These are phyloP conservation scores for Ginglymostoma cirratum DNA, from an alignment of 2,113 vertebrate species.

Conservation along the genomic window DNA sequence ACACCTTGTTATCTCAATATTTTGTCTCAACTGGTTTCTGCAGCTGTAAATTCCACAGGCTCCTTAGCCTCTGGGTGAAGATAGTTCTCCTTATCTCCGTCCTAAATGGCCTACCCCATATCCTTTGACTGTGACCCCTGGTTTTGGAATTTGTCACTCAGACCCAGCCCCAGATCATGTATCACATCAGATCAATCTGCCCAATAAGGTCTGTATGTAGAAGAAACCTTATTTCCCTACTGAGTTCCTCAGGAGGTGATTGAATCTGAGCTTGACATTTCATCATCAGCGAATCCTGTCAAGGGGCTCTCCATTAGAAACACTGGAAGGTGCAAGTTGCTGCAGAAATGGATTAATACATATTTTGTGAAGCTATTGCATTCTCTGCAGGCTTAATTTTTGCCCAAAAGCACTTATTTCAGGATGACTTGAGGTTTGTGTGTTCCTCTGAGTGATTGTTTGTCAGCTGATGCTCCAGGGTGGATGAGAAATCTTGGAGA, in stretches of 20 bases:
- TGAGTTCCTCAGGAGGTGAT: background rate
- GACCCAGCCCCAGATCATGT: background rate
- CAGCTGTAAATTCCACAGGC: no score
- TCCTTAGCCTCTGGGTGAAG: no score
- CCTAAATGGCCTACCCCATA: no score
- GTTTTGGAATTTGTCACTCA: no score
- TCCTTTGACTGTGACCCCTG: no score
- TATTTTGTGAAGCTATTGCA: background rate
- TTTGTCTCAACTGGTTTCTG: no score
- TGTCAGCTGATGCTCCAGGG: background rate
- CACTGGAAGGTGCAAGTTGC: background rate
- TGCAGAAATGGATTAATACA: background rate
- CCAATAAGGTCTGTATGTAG: no score
- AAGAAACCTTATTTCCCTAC: background rate
- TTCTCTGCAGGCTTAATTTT: background rate
- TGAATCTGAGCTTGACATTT: background rate
- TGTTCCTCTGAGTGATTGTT: background rate
- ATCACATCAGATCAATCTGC: background rate
- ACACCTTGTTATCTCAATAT: no score
- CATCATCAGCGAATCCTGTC: background rate
- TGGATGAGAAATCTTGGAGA: background rate
- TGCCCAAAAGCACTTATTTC: background rate
- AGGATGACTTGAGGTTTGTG: background rate
- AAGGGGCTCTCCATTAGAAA: background rate
- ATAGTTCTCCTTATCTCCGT: no score